These are phyloP conservation scores for Ficedula albicollis DNA, from an alignment of 2,797 vertebrate genomes.

Conservation along the genomic window DNA sequence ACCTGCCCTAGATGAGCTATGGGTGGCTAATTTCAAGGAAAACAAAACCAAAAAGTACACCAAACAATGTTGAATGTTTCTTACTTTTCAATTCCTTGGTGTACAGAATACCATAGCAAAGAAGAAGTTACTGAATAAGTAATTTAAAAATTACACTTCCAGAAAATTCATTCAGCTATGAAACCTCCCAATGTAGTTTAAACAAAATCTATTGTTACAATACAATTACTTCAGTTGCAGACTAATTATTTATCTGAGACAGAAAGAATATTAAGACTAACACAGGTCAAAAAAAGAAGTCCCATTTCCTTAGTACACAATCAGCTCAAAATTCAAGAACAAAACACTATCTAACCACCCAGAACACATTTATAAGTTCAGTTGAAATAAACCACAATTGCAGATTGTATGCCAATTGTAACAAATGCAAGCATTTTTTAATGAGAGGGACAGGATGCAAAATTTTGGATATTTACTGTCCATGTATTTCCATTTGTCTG, in stretches of 20 bases:
- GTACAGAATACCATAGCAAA: background rate
- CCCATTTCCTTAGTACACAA: background rate
- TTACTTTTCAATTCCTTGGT: background rate
- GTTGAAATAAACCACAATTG: background rate
- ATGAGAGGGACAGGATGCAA: background rate
- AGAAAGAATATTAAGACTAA: background rate
- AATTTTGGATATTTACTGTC: background rate
- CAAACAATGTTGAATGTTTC: background rate
- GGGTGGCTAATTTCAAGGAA: background rate
- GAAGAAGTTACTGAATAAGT: background rate
- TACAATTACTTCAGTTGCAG: background rate
- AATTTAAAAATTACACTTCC: background rate
- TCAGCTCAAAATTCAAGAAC: background rate
- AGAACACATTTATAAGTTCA: background rate
- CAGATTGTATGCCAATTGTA: background rate
- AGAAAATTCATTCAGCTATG: background rate
- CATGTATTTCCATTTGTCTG: background rate
- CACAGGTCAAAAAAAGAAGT: background rate
- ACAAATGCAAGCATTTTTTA: background rate
- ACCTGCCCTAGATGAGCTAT: background rate
- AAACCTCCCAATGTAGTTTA: background rate
- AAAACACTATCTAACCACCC: background rate
- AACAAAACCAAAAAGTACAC: background rate
- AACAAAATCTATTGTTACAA: background rate
- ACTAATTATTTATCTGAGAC: background rate